Evolutionary conservation across 1,140 invertebrate species (phyloP), one percentile per base, ranked within the genome.

Genomic region (Fopius arisanus): DNA sequence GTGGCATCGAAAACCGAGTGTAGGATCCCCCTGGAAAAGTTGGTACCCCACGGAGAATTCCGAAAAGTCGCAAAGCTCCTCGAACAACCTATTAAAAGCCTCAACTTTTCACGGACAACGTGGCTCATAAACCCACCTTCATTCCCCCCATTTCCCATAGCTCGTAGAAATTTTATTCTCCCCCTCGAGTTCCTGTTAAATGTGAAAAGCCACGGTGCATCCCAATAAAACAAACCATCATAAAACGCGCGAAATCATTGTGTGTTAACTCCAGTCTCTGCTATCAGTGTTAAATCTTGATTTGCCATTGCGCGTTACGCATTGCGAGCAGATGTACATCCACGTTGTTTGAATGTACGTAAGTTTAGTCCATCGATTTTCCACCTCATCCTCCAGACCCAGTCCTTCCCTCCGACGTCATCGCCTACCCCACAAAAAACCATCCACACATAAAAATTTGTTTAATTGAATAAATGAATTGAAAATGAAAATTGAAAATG

Each of bases 251-350:
- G n/a, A 59, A 59, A 59, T 59, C 21, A 59, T 59, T 59, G 54
- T 26, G 54, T 59, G 54, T 59, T 59, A 23, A 59, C 54, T 26
- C 23, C 9, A 21, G 16, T 12, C 14, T 14, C 2, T 4, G 43
- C 54, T 59, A 59, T 59, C 54, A 59, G 54, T 59, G 54, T 59
- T 59, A 28, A 59, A 59, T 59, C 54, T 59, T 59, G 26, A 59
- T 59, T 59, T 28, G 4, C 26, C 21, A 28, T 28, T 59, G 54
- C 54, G 26, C 54, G 54, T 59, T 2, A 59, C 14, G 54, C 54
- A 51, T 1, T n/a, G n/a, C n/a, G n/a, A n/a, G n/a, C 16, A 4
- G n/a, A n/a, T n/a, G 16, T 6, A 59, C 54, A 10, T 23, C 23
- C 54, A 28, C 54, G 21, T 12, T 26, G 1, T 26, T 21, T 10